Base-by-base conservation (phyloP, 2,797 vertebrate genomes). In the Gila robusta region DNA sequence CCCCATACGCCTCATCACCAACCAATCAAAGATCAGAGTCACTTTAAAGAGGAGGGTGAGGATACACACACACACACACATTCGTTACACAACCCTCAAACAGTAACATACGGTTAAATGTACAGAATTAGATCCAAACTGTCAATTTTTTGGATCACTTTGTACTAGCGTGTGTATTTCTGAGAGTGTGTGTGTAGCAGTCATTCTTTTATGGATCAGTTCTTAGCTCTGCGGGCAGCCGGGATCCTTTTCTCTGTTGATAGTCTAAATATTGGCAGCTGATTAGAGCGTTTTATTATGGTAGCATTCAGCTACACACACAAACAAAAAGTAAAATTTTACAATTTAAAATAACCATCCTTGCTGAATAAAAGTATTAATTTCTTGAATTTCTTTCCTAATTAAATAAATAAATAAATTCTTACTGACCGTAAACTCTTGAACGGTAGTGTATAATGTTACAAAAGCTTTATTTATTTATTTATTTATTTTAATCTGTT, bases 1-100 rank as follows among this genome's bases (percentile, higher is more conserved):
- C 70, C 98, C 98, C 77, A 98, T 99, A 92, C 96, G 98, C 73
- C 96, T 99, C 88, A 99, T 99, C 93, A 99, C 98, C 89, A 99
- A 99, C 93, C 98, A 99, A 89, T 99, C 98, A 91, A 98, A 97
- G 95, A 98, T 99, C 90, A 93, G 98, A 92, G 96, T 99, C 92
- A 98, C 98, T 0, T 96, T 99, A 80, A 99, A 99, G 95, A 97
- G 98, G 96, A 96, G 97, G 96, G 98, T 99, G 91, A 96, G 95
- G 14, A 81, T 8, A 32, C 32, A 82, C 39, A 59, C 41, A 78
- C 49, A 73, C 35, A 35, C 35, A 73, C 28, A 69, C 17, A 28
- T n/a, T 37, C 10, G 52, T 41, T 76, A 52, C 52, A 54, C 3
- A 37, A 54, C 52, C 6, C 19, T 32, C 59, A 59, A 84, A 70